These are phyloP conservation scores for Protosalanx chinensis DNA, from an alignment of 2,797 vertebrate species.

Conservation along the genomic window DNA sequence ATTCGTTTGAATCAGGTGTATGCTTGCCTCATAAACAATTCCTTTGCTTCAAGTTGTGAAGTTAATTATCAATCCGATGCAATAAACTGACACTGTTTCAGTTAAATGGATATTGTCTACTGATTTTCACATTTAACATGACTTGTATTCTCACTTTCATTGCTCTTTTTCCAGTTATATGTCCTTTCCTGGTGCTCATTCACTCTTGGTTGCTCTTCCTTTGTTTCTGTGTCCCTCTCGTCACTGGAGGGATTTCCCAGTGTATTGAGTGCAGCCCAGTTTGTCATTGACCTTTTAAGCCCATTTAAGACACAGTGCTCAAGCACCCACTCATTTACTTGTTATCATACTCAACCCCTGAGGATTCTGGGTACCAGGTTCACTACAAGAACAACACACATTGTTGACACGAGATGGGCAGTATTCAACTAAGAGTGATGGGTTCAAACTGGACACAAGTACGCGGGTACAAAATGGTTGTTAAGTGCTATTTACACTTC, in stretches of 20 bases:
- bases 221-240: conserved; percentile 21
- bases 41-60: too few relatives aligned
- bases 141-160: not conserved
- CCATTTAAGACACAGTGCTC: conserved; percentile 36
- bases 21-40: too few relatives aligned
- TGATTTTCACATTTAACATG: conserved; percentile 29
- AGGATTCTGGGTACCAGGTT: conserved; percentile 11
- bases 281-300: conserved; percentile 34
- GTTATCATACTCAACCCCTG: conserved; percentile 9
- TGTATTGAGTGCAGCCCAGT: conserved; percentile 26
- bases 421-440: not conserved
- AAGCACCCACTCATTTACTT: conserved; percentile 25
- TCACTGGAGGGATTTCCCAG: conserved; percentile 8
- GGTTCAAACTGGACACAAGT: not conserved
- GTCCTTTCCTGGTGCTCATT: not conserved
- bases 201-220: not conserved
- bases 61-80: conserved; percentile 24
- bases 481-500: not conserved
- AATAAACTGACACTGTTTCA: conserved; percentile 27
- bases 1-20: too few relatives aligned
- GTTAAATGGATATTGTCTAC: conserved; percentile 25
- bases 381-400: not conserved
- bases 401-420: not conserved
- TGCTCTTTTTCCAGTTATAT: conserved; percentile 5
- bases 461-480: not conserved